Percentiles rank a stretch among this genome's conserved stretches.
Evolutionary conservation across 2,113 vertebrate species (phyloP).

Genomic region (Pterocles orientalis): DNA sequence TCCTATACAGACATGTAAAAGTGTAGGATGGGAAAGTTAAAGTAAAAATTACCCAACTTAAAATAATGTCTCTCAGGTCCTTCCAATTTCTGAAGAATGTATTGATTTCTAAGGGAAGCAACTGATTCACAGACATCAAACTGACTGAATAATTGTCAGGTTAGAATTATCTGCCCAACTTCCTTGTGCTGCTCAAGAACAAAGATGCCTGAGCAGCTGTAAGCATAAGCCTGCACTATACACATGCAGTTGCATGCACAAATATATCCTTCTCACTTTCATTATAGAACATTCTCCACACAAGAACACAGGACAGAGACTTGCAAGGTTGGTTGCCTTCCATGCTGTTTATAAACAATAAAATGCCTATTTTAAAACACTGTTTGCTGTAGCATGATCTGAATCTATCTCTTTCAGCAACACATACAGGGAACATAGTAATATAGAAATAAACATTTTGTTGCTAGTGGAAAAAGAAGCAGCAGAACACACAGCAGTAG

Average conservation of each 20-base stretch:
- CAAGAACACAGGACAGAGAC: background rate
- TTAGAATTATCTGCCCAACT: background rate
- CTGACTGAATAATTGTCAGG: background rate
- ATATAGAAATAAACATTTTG: background rate
- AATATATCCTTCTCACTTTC: background rate
- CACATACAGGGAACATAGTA: background rate
- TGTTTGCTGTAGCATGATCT: background rate
- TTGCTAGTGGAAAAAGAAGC: background rate
- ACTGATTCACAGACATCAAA: constrained; percentile 6
- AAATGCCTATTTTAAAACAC: constrained; percentile 18
- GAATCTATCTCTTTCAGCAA: background rate
- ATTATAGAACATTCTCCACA: background rate
- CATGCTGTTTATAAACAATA: background rate
- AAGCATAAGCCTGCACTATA: background rate
- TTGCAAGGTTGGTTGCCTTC: background rate
- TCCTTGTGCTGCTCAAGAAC: background rate
- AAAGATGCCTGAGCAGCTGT: background rate
- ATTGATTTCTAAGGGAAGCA: background rate
- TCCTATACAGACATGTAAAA: background rate
- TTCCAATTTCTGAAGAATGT: background rate
- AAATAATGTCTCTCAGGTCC: background rate
- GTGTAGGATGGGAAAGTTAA: background rate
- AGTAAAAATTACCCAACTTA: background rate
- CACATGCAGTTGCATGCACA: background rate
- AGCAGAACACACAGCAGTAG: background rate